Evolutionary conservation across 2,888 invertebrate genomes (phyloP), one percentile per base, ranked within the genome.

Genomic region (Eilema sororculum): DNA sequence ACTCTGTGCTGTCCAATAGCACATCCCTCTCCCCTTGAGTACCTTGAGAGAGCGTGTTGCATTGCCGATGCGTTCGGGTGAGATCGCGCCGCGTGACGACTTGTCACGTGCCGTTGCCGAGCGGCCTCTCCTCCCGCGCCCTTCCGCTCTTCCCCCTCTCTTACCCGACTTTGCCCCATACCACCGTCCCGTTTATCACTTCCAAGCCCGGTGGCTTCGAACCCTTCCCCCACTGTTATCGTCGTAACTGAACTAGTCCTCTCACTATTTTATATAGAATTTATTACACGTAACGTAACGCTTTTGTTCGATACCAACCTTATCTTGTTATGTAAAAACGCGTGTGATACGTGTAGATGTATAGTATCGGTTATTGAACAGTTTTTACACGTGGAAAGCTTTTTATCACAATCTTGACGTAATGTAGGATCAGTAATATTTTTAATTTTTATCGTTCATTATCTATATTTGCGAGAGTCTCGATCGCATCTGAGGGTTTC

Each of bases 21-120:
- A 59, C 67, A 71, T 66, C 59, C 71, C 79, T 79, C 77, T 78
- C 69, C 74, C 78, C 74, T 71, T 56, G 25, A 74, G 74, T 75
- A 76, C 78, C 74, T 71, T 56, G 25, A 74, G 74, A 76, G 77
- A 74, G 74, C 74, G 72, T 75, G 82, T 76, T 88, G 84, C 85
- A 85, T 77, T 81, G 84, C 68, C 70, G 81, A 80, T 86, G 84
- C 84, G 85, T 81, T 84, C 83, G 84, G 82, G 77, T 74, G 78
- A 74, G 78, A 77, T 82, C 84, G 83, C 74, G 82, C 89, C 87
- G 86, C 87, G 89, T 90, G 90, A 89, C 89, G 85, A 79, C 77
- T 78, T 80, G 89, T 89, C 91, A 91, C 89, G 90, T 90, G 89
- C 79, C 86, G 71, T 67, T 77, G 80, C 71, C 75, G 73, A 75